Conservation (phyloP, 1,140 invertebrate species). For the Aphidius ervi region DNA sequence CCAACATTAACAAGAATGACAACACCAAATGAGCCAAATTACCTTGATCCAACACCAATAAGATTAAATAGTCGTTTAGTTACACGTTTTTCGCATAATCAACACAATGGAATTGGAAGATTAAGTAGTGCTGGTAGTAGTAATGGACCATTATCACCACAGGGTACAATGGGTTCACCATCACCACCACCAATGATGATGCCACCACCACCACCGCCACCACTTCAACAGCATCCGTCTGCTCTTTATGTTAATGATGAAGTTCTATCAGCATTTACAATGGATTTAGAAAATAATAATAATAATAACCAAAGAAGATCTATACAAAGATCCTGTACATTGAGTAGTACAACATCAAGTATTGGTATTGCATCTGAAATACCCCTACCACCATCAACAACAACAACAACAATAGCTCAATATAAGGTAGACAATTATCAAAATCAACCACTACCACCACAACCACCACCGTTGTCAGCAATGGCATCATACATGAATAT, state of each 20-base stretch:
- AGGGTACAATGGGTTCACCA: slow-evolving; percentile 50
- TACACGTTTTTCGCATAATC: slow-evolving; percentile 46
- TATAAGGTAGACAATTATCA: slow-evolving; percentile 24
- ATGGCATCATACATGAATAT: slow-evolving; percentile 47
- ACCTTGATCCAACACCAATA: slow-evolving; percentile 52
- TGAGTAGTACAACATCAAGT: slow-evolving; percentile 39
- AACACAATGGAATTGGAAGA: slow-evolving; percentile 48
- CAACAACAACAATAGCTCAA: slow-evolving; percentile 11
- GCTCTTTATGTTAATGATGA: slow-evolving; percentile 49
- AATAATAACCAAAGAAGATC: slow-evolving; percentile 44
- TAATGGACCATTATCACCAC: slow-evolving; percentile 57
- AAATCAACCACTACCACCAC: slow-evolving; percentile 18
- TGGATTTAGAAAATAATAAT: slow-evolving; percentile 48
- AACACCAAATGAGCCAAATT: slow-evolving; percentile 50
- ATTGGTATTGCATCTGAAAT: slow-evolving; percentile 35
- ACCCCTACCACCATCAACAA: background rate
- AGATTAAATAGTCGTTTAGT: slow-evolving; percentile 37
- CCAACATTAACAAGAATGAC: slow-evolving; percentile 41
- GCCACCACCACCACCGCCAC: slow-evolving; percentile 38
- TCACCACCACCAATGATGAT: slow-evolving; percentile 44
- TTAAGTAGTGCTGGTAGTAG: slow-evolving; percentile 50
- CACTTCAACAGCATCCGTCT: slow-evolving; percentile 45
- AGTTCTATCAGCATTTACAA: slow-evolving; percentile 34
- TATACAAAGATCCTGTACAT: slow-evolving; percentile 43
- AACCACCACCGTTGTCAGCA: slow-evolving; percentile 21